phyloP scores from a whole-genome alignment of 2,888 invertebrate genomes.

The Prenolepis imparis region DNA sequence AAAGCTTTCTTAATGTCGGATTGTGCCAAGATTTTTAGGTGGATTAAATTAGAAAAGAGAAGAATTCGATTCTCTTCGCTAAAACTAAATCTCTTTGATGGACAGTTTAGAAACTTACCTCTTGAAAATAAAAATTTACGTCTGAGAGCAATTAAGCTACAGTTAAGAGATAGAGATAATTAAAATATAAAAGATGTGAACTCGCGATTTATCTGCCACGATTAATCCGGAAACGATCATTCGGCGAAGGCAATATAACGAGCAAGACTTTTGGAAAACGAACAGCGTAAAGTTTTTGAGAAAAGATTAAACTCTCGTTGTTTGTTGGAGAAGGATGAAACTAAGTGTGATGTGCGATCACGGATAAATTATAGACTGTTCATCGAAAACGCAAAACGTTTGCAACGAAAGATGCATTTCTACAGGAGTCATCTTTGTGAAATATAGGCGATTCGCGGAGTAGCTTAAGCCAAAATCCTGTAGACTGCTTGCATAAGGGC shows the following conservation, averaged over 20 bases:
- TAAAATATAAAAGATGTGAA: slow-evolving; percentile 7
- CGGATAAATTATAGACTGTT: not conserved
- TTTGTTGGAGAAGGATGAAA: slow-evolving; percentile 9
- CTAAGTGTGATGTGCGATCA: slow-evolving; percentile 2
- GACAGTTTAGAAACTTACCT: not conserved
- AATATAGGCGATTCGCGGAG: not conserved
- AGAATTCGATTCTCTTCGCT: not conserved
- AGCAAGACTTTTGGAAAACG: not conserved
- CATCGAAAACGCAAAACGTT: slow-evolving; percentile 23
- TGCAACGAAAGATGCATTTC: slow-evolving; percentile 9
- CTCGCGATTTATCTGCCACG: slow-evolving; percentile 14
- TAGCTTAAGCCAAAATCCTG: slow-evolving; percentile 13
- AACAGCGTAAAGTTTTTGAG: slow-evolving; percentile 25
- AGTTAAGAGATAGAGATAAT: not conserved
- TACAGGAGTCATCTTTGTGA: not conserved
- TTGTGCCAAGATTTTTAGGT: not conserved
- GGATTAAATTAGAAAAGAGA: not conserved
- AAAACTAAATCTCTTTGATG: not conserved
- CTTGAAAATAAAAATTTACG: not conserved
- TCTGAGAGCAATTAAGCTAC: not conserved
- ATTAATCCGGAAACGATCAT: slow-evolving; percentile 19
- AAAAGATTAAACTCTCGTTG: slow-evolving; percentile 17
- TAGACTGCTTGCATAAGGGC: not conserved
- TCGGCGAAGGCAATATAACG: not conserved
- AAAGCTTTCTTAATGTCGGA: not conserved